Percentiles rank a stretch among this genome's conserved stretches.
Evolutionary conservation across 64 coral and sea anemone genomes (phyloP).

Genomic region (Cladopsammia gracilis): DNA sequence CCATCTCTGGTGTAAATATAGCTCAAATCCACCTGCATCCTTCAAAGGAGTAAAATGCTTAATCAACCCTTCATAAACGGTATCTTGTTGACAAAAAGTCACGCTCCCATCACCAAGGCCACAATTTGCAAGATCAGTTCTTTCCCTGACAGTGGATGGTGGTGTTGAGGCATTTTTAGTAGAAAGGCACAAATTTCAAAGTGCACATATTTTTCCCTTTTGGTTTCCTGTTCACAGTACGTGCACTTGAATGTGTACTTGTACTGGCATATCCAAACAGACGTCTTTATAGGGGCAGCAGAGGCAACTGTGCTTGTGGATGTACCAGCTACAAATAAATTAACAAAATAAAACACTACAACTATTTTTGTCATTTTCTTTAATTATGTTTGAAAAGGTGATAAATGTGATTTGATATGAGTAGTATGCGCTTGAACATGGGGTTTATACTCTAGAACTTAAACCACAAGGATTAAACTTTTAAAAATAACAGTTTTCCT

Average conservation of each 20-base stretch:
- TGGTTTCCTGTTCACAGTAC: neutral
- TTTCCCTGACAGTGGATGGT: conserved; percentile 35
- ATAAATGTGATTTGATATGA: too few species aligned
- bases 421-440: too few species aligned
- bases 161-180: conserved; percentile 9
- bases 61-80: neutral
- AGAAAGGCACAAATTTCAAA: conserved; percentile 23
- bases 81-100: neutral
- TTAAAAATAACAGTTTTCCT: too few species aligned
- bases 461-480: too few species aligned
- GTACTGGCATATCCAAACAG: neutral
- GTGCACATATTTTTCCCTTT: neutral
- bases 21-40: conserved; percentile 47
- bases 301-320: neutral
- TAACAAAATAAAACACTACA: neutral
- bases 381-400: too few species aligned
- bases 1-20: conserved; percentile 41
- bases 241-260: neutral
- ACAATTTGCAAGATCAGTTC: conserved; percentile 26
- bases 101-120: conserved; percentile 25
- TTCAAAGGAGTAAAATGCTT: conserved; percentile 26
- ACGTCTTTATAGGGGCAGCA: neutral
- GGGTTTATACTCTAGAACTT: too few species aligned
- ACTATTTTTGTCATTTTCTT: neutral
- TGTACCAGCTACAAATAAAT: neutral